Evolutionary conservation across 2,888 invertebrate genomes (phyloP).

Genomic region (Drosophila eohydei): DNA sequence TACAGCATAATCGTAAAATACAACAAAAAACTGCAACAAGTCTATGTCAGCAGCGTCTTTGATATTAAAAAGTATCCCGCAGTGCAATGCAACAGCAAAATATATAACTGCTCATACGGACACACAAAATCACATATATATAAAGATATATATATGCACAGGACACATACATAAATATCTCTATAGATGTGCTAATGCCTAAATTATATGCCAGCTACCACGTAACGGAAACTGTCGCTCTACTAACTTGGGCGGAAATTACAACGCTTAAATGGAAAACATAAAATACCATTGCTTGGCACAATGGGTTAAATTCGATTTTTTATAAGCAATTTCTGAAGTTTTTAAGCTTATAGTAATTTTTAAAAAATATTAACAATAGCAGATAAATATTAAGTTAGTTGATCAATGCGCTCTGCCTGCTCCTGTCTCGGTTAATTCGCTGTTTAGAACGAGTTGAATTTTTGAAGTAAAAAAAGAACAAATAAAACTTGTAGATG

Average conservation of each 20-base stretch:
- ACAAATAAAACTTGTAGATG: too few species aligned
- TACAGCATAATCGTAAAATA: constrained; percentile 1
- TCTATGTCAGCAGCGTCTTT: constrained; percentile 30
- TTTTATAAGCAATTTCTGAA: not conserved
- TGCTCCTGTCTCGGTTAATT: too few species aligned
- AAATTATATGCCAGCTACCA: constrained; percentile 68
- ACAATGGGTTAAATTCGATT: constrained; percentile 19
- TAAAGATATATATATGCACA: not conserved
- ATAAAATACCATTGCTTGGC: constrained; percentile 64
- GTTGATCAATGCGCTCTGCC: too few species aligned
- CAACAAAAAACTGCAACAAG: constrained; percentile 54
- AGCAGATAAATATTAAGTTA: not conserved
- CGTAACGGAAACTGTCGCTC: constrained; percentile 69
- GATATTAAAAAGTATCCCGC: constrained; percentile 71
- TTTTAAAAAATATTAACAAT: not conserved
- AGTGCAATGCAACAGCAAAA: constrained; percentile 44
- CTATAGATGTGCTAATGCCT: constrained; percentile 58
- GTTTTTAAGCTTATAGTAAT: not conserved
- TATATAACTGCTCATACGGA: constrained; percentile 11
- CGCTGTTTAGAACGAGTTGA: too few species aligned
- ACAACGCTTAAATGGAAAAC: constrained; percentile 81
- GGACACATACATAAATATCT: constrained; percentile 19
- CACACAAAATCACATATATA: not conserved
- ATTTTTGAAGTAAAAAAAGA: too few species aligned
- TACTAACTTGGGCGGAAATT: constrained; percentile 80